Conservation (phyloP, 2,797 vertebrate genomes). For the Etheostoma nigrum region DNA sequence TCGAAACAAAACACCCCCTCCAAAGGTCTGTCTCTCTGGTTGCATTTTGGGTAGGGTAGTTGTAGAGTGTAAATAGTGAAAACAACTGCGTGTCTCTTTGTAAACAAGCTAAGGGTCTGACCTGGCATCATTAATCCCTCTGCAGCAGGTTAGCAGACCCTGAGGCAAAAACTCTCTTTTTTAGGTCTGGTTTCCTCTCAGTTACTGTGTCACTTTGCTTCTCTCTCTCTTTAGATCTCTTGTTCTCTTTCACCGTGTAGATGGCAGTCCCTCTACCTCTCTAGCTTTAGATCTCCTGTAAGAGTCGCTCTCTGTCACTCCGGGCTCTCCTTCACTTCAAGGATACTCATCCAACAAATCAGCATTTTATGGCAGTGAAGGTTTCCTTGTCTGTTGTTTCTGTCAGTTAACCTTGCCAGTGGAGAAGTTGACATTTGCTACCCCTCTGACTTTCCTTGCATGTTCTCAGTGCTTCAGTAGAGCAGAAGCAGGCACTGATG, state of each 20-base stretch:
- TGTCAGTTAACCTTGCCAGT: constrained; percentile 26
- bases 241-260: constrained; percentile 32
- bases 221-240: constrained; percentile 41
- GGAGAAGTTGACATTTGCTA: constrained; percentile 22
- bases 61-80: constrained; percentile 9
- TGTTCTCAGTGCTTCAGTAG: neutral
- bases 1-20: neutral
- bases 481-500: neutral
- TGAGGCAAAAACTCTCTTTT: constrained; percentile 43
- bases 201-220: constrained; percentile 52
- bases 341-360: constrained; percentile 52
- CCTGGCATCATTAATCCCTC: constrained; percentile 66
- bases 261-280: constrained; percentile 32
- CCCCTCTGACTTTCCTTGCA: neutral
- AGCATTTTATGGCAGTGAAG: constrained; percentile 50
- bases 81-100: constrained; percentile 56
- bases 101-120: constrained; percentile 65
- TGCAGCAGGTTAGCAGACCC: constrained; percentile 34
- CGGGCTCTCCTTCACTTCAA: constrained; percentile 58
- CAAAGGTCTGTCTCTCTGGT: neutral
- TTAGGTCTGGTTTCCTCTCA: constrained; percentile 26
- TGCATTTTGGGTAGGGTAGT: constrained; percentile 31
- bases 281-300: constrained; percentile 28
- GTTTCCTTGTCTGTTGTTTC: constrained; percentile 13
- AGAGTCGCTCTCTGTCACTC: constrained; percentile 44